Evolutionary conservation across 2,113 vertebrate species (phyloP).

Genomic region (Egretta garzetta): DNA sequence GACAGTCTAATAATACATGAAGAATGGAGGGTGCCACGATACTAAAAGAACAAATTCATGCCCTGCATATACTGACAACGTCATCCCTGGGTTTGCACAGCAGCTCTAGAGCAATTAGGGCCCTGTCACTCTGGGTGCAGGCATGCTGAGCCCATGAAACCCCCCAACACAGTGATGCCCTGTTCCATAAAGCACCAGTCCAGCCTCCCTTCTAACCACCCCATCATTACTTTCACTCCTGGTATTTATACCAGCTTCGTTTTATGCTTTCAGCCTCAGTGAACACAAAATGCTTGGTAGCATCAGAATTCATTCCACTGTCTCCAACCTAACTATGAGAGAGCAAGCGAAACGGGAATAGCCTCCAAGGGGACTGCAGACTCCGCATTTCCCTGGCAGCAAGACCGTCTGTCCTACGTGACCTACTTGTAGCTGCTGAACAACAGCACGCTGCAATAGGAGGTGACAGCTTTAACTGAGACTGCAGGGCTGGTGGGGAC

Average conservation of each 20-base stretch:
- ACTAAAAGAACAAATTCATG: not conserved
- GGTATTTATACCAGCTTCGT: not conserved
- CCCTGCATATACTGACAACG: not conserved
- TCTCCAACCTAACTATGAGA: not conserved
- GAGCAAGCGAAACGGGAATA: fast-evolving
- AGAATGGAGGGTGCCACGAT: not conserved
- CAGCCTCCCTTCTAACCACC: not conserved
- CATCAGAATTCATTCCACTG: not conserved
- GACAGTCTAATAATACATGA: not conserved
- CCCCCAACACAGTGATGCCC: not conserved
- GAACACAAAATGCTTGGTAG: not conserved
- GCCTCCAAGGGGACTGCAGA: not conserved
- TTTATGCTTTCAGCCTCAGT: not conserved
- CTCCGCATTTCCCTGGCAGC: not conserved
- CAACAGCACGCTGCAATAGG: not conserved
- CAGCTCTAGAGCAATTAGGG: not conserved
- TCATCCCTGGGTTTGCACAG: not conserved
- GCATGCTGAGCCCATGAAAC: not conserved
- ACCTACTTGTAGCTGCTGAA: not conserved
- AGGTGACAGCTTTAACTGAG: not conserved
- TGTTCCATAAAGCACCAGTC: not conserved
- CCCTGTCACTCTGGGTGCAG: not conserved
- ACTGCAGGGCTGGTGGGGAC: not conserved
- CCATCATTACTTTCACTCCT: not conserved
- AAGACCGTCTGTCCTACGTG: not conserved